Percentiles rank a stretch among this genome's conserved stretches.
phyloP scores from a whole-genome alignment of 2,888 invertebrate species.

The Eristalis arbustorum region DNA sequence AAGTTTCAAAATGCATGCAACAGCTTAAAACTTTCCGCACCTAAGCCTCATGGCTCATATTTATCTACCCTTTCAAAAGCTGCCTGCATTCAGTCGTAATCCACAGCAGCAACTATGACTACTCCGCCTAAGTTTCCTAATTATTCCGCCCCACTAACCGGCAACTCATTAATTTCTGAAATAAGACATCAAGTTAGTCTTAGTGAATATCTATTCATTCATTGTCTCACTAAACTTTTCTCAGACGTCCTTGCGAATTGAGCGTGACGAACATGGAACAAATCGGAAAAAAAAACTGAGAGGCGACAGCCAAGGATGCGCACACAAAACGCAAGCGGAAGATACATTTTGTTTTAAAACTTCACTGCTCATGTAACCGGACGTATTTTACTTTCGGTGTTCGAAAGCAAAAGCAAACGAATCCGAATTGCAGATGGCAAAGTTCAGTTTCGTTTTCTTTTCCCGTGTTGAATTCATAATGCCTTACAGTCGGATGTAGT shows the following conservation, averaged over 20 bases:
- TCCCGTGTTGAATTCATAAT: background rate
- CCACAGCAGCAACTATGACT: background rate
- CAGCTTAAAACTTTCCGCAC: background rate
- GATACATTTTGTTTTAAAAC: background rate
- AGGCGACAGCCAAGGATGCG: background rate
- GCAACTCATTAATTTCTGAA: slow-evolving; percentile 29
- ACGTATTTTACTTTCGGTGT: background rate
- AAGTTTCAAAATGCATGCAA: background rate
- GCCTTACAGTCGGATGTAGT: background rate
- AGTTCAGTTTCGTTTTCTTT: background rate
- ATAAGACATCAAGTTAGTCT: background rate
- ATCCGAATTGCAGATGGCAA: background rate
- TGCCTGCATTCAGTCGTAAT: background rate
- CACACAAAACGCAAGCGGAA: background rate
- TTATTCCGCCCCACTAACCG: background rate
- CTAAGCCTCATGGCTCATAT: background rate
- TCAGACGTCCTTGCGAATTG: background rate
- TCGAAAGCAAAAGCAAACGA: background rate
- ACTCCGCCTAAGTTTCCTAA: background rate
- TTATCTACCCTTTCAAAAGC: background rate
- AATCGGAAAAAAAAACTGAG: background rate
- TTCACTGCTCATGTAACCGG: background rate
- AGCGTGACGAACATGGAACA: background rate
- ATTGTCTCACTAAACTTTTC: slow-evolving; percentile 11
- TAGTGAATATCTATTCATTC: slow-evolving; percentile 47